Percentiles rank a stretch among this genome's conserved stretches.
Evolutionary conservation across 64 coral and sea anemone species (phyloP).

Genomic region (Montipora sp.): DNA sequence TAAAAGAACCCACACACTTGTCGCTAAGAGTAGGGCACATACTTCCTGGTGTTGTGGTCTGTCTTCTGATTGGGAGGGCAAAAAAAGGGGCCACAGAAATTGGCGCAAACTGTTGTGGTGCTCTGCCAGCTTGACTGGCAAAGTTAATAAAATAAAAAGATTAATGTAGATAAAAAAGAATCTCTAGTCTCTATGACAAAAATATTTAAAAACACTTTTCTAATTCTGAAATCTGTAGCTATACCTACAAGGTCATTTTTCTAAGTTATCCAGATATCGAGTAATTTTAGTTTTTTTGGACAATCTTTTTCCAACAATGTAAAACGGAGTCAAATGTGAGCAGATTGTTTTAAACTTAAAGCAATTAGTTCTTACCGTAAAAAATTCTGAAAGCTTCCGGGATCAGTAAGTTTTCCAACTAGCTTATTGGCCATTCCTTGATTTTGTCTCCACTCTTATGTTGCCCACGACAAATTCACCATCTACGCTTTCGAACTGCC

Average conservation of each 20-base stretch:
- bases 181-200: conserved; percentile 57
- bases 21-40: too few species aligned
- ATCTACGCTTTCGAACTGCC: conserved; percentile 51
- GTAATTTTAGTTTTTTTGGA: neutral
- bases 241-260: conserved; percentile 42
- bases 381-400: conserved; percentile 65
- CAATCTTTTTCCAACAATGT: conserved; percentile 8
- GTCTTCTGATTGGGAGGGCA: too few species aligned
- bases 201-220: conserved; percentile 55
- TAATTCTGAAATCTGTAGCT: conserved; percentile 53
- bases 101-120: too few species aligned
- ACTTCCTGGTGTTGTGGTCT: too few species aligned
- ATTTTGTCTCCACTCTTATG: conserved; percentile 25
- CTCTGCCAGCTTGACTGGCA: too few species aligned
- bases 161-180: conserved; percentile 49
- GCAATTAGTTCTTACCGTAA: conserved; percentile 44
- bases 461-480: conserved; percentile 64
- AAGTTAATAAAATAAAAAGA: neutral
- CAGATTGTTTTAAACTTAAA: conserved; percentile 16
- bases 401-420: conserved; percentile 54
- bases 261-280: conserved; percentile 24
- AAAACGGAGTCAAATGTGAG: conserved; percentile 18
- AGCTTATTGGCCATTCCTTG: conserved; percentile 67
- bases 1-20: too few species aligned
- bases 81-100: too few species aligned